These are phyloP conservation scores for Eonycteris spelaea DNA, from an alignment of 2,113 vertebrate species.

Conservation along the genomic window DNA sequence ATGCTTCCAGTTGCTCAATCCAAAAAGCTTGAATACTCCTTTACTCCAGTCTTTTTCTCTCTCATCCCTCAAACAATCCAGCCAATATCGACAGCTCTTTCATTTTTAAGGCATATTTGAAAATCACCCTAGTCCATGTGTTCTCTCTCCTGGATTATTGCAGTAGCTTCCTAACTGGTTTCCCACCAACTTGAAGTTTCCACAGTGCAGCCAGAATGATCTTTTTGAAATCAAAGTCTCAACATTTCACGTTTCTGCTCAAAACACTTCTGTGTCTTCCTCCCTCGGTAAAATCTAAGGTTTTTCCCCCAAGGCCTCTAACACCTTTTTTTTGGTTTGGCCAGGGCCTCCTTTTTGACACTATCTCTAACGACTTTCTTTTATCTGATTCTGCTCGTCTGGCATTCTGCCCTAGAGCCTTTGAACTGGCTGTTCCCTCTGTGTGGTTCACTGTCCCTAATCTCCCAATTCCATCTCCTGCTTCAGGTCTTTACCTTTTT, in stretches of 20 bases:
- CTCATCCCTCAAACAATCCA: not conserved
- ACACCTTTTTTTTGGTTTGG: not conserved
- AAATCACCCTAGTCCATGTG: not conserved
- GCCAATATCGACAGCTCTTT: not conserved
- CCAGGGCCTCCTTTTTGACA: not conserved
- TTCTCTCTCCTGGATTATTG: not conserved
- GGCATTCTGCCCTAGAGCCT: not conserved
- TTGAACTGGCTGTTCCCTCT: not conserved
- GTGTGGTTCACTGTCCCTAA: not conserved
- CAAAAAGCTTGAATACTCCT: not conserved
- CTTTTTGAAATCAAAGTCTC: not conserved
- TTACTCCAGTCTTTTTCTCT: not conserved
- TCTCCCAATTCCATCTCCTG: not conserved
- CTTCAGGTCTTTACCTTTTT: not conserved
- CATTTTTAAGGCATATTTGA: not conserved
- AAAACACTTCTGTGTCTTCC: not conserved
- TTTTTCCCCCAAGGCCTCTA: not conserved
- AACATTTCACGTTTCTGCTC: not conserved
- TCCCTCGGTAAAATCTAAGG: not conserved
- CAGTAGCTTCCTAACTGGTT: not conserved
- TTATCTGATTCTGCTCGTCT: not conserved
- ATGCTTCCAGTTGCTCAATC: not conserved
- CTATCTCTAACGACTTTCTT: not conserved
- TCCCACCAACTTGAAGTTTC: not conserved
- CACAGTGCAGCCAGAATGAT: not conserved